Conservation (phyloP, 2,888 invertebrate species). For the Hirudinaria manillensis region DNA sequence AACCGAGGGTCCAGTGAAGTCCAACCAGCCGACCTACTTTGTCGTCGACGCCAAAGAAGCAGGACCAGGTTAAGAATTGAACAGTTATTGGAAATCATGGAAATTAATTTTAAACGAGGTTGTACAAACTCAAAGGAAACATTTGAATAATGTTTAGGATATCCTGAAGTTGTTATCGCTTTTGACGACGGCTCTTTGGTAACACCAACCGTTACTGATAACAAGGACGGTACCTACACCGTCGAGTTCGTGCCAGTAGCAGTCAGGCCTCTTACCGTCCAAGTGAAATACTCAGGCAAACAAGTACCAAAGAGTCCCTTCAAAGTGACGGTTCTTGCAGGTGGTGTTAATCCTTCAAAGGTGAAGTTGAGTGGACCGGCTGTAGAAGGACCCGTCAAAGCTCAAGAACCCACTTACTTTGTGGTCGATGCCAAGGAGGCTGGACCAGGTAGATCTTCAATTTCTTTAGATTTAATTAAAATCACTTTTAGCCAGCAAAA, state of each 20-base stretch:
- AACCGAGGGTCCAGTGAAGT: conserved; percentile 71
- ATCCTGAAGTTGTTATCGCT: conserved; percentile 18
- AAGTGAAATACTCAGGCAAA: conserved; percentile 25
- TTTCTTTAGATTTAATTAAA: too few species aligned
- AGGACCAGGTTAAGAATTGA: conserved; percentile 63
- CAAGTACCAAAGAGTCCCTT: conserved; percentile 30
- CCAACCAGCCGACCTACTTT: conserved; percentile 71
- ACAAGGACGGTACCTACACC: conserved; percentile 54
- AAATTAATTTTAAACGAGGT: neutral
- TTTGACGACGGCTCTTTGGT: conserved; percentile 13
- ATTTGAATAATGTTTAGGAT: conserved; percentile 3
- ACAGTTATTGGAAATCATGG: neutral
- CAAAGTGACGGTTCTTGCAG: conserved; percentile 14
- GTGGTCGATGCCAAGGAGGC: conserved; percentile 78
- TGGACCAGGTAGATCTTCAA: conserved; percentile 64
- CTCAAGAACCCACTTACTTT: conserved; percentile 71
- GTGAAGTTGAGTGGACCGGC: conserved; percentile 60
- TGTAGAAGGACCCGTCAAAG: conserved; percentile 71
- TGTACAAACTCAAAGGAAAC: neutral
- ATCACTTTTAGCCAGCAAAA: too few species aligned
- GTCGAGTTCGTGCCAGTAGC: conserved; percentile 27
- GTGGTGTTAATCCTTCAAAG: conserved; percentile 16
- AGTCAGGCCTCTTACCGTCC: conserved; percentile 17
- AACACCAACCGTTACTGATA: conserved; percentile 59
- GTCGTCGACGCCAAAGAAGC: conserved; percentile 78